Percentiles rank a stretch among this genome's conserved stretches.
These are phyloP conservation scores for Drosophila dives DNA, from an alignment of 2,888 invertebrate genomes.

Conservation along the genomic window DNA sequence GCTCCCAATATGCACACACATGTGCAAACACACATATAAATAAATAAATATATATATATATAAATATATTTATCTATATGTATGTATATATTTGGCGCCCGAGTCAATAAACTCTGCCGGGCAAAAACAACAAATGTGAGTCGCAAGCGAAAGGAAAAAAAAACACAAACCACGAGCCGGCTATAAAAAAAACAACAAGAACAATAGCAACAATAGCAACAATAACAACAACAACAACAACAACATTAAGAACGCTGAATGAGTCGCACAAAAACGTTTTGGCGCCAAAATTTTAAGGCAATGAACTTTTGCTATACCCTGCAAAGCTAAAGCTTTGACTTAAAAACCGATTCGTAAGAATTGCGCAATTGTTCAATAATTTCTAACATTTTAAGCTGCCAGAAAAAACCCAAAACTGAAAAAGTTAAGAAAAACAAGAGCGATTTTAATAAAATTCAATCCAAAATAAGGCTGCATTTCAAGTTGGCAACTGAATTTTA, in stretches of 20 bases:
- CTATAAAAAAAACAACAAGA: conserved; percentile 35
- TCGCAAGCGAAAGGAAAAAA: conserved; percentile 47
- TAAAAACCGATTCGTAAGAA: background rate
- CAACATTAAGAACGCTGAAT: conserved; percentile 25
- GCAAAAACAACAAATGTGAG: conserved; percentile 24
- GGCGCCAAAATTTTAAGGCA: conserved; percentile 56
- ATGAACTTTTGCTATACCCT: conserved; percentile 49
- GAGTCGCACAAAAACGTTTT: conserved; percentile 43
- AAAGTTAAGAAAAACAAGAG: background rate
- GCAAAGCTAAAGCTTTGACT: background rate
- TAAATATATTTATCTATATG: background rate
- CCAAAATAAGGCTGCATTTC: background rate
- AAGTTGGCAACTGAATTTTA: background rate
- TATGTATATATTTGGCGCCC: conserved; percentile 27
- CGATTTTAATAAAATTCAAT: background rate
- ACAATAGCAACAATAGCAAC: conserved; percentile 22
- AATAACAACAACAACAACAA: conserved; percentile 12
- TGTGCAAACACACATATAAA: background rate
- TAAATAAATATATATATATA: background rate
- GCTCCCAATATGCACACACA: conserved; percentile 16
- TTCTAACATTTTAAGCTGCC: background rate
- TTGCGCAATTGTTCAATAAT: background rate
- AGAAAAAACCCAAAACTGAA: background rate
- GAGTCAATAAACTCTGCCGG: conserved; percentile 63
- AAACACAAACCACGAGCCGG: conserved; percentile 48